A percentile compares a stretch with the other conserved stretches of the same genome.
Conservation (phyloP, 2,113 vertebrate genomes). For the Siphamia tubifer region DNA sequence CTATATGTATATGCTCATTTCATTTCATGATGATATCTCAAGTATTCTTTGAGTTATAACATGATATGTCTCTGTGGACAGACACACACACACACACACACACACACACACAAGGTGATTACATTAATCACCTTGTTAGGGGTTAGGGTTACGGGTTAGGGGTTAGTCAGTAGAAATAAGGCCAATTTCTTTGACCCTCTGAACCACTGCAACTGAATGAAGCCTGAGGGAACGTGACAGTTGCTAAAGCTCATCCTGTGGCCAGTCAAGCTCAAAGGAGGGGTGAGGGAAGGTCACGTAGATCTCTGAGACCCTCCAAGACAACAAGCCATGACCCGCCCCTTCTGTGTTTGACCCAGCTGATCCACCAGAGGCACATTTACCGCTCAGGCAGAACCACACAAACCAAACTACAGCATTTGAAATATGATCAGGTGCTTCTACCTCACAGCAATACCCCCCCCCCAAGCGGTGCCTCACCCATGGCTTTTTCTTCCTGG, state of each 20-base stretch:
- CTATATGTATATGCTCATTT: too few relatives aligned
- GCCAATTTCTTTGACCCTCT: conserved; percentile 39
- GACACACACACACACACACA: too few relatives aligned
- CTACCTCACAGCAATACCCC: not conserved
- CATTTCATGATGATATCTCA: too few relatives aligned
- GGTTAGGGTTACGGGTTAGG: too few relatives aligned
- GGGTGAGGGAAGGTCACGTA: conserved; percentile 39
- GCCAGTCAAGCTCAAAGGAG: not conserved
- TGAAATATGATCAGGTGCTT: conserved; percentile 18
- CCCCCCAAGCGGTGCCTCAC: not conserved
- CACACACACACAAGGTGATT: too few relatives aligned
- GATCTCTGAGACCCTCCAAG: conserved; percentile 37
- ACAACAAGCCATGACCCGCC: conserved; percentile 24
- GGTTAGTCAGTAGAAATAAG: conserved; percentile 29
- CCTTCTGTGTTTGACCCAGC: conserved; percentile 8
- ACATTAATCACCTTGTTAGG: too few relatives aligned
- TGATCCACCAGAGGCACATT: conserved; percentile 4
- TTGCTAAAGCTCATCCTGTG: conserved; percentile 13
- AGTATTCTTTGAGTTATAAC: too few relatives aligned
- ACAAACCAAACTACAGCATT: not conserved
- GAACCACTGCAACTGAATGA: conserved; percentile 14
- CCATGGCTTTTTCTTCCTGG: not conserved
- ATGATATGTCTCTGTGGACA: too few relatives aligned
- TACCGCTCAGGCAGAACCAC: conserved; percentile 11
- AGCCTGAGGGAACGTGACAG: conserved; percentile 26